Conservation (phyloP, 2,113 vertebrate genomes). For the Coryphaenoides rupestris region DNA sequence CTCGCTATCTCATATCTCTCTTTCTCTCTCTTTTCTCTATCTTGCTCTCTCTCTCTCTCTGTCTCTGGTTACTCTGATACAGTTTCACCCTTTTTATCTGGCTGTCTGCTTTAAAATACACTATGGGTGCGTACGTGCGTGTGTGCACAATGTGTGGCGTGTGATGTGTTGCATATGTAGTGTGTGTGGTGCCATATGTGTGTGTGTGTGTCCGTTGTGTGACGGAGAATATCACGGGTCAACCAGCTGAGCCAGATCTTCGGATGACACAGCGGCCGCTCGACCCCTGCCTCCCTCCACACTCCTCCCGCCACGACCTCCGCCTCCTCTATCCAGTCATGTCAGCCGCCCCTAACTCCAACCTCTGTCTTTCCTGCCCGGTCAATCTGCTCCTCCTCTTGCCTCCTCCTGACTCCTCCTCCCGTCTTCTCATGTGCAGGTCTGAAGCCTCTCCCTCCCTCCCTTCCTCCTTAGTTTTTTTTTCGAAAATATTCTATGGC, state of each 20-base stretch:
- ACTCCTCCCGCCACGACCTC: slow-evolving; percentile 60
- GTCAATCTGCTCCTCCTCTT: slow-evolving; percentile 41
- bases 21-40: not conserved
- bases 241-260: slow-evolving; percentile 85
- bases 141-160: too few species aligned
- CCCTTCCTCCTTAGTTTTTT: too few species aligned
- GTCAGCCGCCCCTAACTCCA: slow-evolving; percentile 71
- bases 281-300: slow-evolving; percentile 58
- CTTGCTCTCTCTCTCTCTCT: slow-evolving; percentile 18
- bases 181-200: slow-evolving; percentile 12
- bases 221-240: slow-evolving; percentile 86
- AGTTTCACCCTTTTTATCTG: too few species aligned
- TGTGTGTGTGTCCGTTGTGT: slow-evolving; percentile 1
- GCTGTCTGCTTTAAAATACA: slow-evolving; percentile 1
- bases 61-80: too few species aligned
- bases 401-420: not conserved
- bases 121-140: too few species aligned
- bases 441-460: too few species aligned
- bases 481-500: too few species aligned
- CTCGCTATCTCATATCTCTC: too few species aligned
- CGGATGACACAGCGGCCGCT: slow-evolving; percentile 68
- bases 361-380: slow-evolving; percentile 61
- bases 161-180: not conserved
- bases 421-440: not conserved
- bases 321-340: slow-evolving; percentile 58